Base-by-base conservation (phyloP, 2,113 vertebrate genomes). In the Aramus guarauna region DNA sequence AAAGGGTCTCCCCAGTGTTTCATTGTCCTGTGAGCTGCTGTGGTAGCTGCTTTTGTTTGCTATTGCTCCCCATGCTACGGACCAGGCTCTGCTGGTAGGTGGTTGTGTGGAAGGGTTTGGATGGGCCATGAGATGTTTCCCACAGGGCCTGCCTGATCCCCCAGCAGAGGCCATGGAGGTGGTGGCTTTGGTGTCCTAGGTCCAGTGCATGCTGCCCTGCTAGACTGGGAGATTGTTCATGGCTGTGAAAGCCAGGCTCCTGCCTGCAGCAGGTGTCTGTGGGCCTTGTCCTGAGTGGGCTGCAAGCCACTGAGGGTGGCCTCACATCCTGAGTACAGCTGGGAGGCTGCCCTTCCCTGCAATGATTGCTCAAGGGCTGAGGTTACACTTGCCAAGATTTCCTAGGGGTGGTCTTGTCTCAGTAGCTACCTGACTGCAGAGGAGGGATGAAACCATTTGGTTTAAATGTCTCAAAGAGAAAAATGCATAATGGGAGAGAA, bases 1-100 rank as follows among this genome's bases (percentile, higher is more conserved):
- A 78, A 88, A 59, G 15, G 4, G 19, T 78, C 27, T 67, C 30
- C 45, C 6, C 4, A 17, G 34, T 13, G 53, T 53, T 72, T n/a
- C 41, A 24, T 12, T 15, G 39, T 5, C 17, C 30, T 41, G 19
- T 0, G 6, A 60, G 37, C 6, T 39, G 47, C 53, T 47, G 53
- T 2, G 9, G 50, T 6, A 82, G 77, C 32, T 83, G 52, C 59
- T 67, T 36, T 47, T 3, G 0, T 60, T 47, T 80, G 68, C 17
- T 1, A 2, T 48, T 1, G 3, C 11, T 45, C 24, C 59, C 18
- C 1, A 1, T 26, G 23, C 56, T 50, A 11, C 1, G 0, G 20
- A 58, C 29, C 19, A n/a, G 63, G 29, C 23, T 23, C 58, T 72
- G 50, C 82, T 23, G 41, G 17, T 32, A 10, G 24, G 16, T 26